Evolutionary conservation across 2,113 vertebrate genomes (phyloP).

Genomic region (Seriola quinqueradiata): DNA sequence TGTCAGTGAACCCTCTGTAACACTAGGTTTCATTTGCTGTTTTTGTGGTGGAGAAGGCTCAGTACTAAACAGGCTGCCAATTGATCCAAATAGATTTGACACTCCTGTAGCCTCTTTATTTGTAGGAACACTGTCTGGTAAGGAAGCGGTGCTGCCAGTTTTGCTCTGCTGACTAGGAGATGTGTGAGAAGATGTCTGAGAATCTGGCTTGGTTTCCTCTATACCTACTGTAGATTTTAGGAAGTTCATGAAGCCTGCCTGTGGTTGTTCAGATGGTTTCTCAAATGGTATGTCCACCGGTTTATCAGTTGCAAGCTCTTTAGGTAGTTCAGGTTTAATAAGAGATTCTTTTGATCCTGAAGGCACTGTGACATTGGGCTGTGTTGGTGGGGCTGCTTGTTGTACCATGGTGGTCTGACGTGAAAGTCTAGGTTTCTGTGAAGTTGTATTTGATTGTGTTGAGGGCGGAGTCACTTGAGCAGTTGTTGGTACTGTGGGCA

Average conservation of each 20-base stretch:
- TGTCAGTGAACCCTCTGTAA: conserved; percentile 56
- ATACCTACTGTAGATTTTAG: conserved; percentile 88
- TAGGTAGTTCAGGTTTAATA: conserved; percentile 21
- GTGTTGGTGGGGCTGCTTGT: conserved; percentile 70
- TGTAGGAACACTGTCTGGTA: conserved; percentile 63
- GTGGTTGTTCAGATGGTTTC: conserved; percentile 80
- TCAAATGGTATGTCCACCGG: conserved; percentile 49
- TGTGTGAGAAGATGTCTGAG: conserved; percentile 66
- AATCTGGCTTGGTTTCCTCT: conserved; percentile 81
- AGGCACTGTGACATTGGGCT: conserved; percentile 63
- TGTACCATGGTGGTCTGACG: conserved; percentile 79
- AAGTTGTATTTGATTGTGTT: conserved; percentile 38
- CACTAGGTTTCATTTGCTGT: conserved; percentile 71
- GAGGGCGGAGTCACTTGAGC: conserved; percentile 42
- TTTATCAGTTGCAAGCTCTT: conserved; percentile 37
- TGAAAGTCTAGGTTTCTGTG: conserved; percentile 78
- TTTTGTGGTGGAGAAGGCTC: conserved; percentile 80
- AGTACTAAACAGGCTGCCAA: conserved; percentile 88
- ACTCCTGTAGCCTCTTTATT: conserved; percentile 84
- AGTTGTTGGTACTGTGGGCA: conserved; percentile 68
- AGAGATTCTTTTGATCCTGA: conserved; percentile 57
- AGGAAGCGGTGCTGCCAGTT: conserved; percentile 47
- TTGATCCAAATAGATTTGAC: conserved; percentile 89
- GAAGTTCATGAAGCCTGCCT: conserved; percentile 88
- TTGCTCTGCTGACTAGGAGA: conserved; percentile 73